phyloP scores from a whole-genome alignment of 2,113 vertebrate genomes.

The Steatornis caripensis region DNA sequence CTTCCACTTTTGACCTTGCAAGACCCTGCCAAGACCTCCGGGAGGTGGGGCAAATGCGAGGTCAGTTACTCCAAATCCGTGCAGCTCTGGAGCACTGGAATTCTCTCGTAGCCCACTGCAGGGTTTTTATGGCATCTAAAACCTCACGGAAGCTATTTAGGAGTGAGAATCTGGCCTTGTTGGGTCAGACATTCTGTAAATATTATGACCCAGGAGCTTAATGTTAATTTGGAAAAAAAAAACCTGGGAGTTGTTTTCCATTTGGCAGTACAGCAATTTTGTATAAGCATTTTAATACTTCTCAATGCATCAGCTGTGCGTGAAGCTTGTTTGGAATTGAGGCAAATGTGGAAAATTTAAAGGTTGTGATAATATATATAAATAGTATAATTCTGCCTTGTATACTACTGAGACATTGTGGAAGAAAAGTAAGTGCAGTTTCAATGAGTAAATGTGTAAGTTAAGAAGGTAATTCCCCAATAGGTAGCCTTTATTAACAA shows the following conservation, averaged over 20 bases:
- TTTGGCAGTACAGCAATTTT: neutral
- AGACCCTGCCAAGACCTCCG: neutral
- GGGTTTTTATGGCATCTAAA: neutral
- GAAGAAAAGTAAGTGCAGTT: neutral
- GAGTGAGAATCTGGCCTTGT: neutral
- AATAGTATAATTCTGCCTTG: neutral
- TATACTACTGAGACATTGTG: neutral
- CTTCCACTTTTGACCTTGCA: neutral
- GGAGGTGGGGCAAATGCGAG: neutral
- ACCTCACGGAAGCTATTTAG: neutral
- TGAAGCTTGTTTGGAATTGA: neutral
- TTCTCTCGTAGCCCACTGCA: neutral
- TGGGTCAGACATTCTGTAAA: conserved; percentile 3
- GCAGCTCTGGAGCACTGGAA: neutral
- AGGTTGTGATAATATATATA: neutral
- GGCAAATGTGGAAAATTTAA: neutral
- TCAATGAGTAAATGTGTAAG: neutral
- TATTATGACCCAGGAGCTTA: conserved; percentile 14
- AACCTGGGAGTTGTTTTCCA: neutral
- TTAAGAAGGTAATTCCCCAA: neutral
- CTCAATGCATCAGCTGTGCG: neutral
- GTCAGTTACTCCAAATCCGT: neutral
- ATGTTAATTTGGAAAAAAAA: conserved; percentile 2
- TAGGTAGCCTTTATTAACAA: neutral
- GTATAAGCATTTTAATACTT: conserved; percentile 10